Evolutionary conservation across 2,888 invertebrate species (phyloP).

Genomic region (Cephus pygmeus): DNA sequence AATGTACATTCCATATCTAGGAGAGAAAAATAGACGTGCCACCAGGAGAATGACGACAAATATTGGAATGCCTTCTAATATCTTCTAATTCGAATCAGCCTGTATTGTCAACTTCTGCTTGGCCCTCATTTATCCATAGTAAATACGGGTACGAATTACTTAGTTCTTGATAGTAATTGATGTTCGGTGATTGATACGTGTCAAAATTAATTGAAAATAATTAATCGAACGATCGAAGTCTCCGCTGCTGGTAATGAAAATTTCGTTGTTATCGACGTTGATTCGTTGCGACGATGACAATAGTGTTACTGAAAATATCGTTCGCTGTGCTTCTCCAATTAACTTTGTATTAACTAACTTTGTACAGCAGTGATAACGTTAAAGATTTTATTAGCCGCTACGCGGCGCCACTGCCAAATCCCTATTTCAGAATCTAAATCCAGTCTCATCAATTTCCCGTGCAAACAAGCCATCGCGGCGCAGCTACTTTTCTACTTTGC

Average conservation of each 20-base stretch:
- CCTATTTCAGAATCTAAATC: background rate
- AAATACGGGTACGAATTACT: background rate
- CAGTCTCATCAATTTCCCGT: background rate
- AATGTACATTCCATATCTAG: background rate
- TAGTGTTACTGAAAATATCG: background rate
- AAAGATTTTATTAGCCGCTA: background rate
- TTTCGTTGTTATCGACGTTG: background rate
- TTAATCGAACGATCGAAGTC: background rate
- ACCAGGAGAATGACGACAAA: background rate
- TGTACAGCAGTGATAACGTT: background rate
- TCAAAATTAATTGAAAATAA: background rate
- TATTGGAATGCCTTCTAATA: background rate
- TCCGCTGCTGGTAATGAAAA: background rate
- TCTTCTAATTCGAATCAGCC: background rate
- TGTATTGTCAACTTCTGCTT: background rate
- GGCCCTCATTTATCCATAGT: background rate
- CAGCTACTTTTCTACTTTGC: background rate
- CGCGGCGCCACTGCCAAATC: background rate
- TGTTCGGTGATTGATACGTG: background rate
- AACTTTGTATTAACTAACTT: background rate
- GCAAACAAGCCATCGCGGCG: background rate
- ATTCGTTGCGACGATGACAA: background rate
- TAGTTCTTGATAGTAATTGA: background rate
- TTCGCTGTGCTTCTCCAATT: background rate
- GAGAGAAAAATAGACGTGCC: background rate